Evolutionary conservation across 2,888 invertebrate genomes (phyloP), one percentile per base, ranked within the genome.

Genomic region (Drosophila putrida): DNA sequence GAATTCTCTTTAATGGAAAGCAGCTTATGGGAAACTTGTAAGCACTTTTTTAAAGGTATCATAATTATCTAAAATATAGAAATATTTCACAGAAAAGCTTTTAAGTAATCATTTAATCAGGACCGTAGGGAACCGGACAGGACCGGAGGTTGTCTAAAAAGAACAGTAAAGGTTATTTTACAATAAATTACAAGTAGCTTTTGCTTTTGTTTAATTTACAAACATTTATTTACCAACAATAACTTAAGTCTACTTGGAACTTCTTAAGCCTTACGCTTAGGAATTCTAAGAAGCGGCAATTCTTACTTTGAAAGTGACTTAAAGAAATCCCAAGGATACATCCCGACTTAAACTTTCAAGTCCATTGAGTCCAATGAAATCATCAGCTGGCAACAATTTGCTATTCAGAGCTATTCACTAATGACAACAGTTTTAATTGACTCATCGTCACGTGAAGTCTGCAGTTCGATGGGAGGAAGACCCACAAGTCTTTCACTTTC

Each of bases 401-500:
- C n/a, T n/a, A n/a, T n/a, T n/a, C 25, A 27, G 13, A 8, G 36
- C n/a, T 51, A 43, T n/a, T 41, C 43, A 28, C 31, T 31, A 35
- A 60, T 27, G 25, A 51, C 35, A 15, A 60, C 33, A 1, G 51
- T 51, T 36, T 61, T 61, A 20, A 61, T 54, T 20, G 61, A 61
- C 10, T 43, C 50, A 60, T 54, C 35, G 28, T 61, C 61, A 38
- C 15, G 35, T 20, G 43, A 28, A 3, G n/a, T 5, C 6, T 65
- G 44, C 10, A 54, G 39, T 15, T 75, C 79, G 1, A 68, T 65
- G 11, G 83, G 79, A 4, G 85, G 80, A 25, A 91, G 58, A 4
- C 90, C 90, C 49, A 92, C 91, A 58, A 91, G 68, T 57, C 87
- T 90, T 65, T 92, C 92, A 62, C 93, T 93, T 38, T 89, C 92